phyloP scores from a whole-genome alignment of 2,888 invertebrate genomes.

The Aleiodes testaceus region DNA sequence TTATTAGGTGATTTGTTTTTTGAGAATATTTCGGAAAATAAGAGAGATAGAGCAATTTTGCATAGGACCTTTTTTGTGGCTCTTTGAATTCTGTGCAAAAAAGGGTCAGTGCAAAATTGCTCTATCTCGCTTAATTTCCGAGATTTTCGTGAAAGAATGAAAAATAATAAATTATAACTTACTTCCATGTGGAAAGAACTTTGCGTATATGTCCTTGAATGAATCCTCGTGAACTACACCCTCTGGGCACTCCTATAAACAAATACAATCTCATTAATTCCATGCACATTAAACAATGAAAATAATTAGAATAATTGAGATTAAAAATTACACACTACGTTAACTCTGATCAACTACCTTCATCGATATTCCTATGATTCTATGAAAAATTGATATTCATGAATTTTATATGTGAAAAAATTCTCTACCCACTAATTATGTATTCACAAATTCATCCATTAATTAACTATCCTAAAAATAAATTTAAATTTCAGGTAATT shows the following conservation, averaged over 20 bases:
- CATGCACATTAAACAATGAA: neutral
- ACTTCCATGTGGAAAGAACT: slow-evolving; percentile 99
- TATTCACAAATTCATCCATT: neutral
- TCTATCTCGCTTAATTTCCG: no score
- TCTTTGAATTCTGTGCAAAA: no score
- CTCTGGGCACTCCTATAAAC: slow-evolving; percentile 95
- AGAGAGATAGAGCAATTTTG: no score
- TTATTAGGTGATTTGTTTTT: no score
- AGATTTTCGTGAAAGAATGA: no score
- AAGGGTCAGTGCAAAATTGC: no score
- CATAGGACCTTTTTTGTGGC: no score
- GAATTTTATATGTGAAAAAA: slow-evolving; percentile 13
- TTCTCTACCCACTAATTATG: slow-evolving; percentile 12
- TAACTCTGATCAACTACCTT: neutral
- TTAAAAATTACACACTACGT: neutral
- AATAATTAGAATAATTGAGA: neutral
- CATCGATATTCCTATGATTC: slow-evolving; percentile 3
- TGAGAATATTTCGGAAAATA: no score
- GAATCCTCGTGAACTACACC: slow-evolving; percentile 97
- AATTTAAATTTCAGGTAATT: neutral
- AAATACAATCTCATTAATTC: slow-evolving; percentile 49
- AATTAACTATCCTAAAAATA: slow-evolving; percentile 17
- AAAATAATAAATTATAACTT: slow-evolving; percentile 75
- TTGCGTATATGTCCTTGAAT: slow-evolving; percentile 98
- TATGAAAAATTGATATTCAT: neutral